Percentiles rank a stretch among this genome's conserved stretches.
phyloP scores from a whole-genome alignment of 2,888 invertebrate species.

The Cheilosia pagana region DNA sequence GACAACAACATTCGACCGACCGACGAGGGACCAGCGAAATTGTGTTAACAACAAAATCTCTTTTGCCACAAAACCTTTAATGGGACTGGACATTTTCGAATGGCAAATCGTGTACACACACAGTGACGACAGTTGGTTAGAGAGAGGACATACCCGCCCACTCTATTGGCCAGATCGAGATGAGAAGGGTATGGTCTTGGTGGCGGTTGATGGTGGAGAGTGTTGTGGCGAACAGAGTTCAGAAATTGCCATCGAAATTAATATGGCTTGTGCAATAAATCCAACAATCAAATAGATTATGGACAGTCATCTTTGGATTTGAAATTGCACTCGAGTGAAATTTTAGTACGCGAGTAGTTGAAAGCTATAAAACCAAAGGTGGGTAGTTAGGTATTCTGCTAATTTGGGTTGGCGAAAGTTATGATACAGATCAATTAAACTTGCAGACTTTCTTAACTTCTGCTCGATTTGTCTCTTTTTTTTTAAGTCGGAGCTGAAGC shows the following conservation, averaged over 20 bases:
- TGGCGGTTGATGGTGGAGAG: neutral
- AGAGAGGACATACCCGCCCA: conserved; percentile 1
- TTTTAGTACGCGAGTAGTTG: too few relatives aligned
- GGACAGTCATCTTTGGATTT: neutral
- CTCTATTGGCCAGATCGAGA: neutral
- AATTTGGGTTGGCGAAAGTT: neutral
- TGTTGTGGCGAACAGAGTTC: neutral
- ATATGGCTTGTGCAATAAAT: conserved; percentile 12
- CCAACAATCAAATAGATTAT: neutral
- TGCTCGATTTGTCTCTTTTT: too few relatives aligned
- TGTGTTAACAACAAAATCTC: conserved; percentile 53
- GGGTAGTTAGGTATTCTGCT: too few relatives aligned
- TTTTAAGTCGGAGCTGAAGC: too few relatives aligned
- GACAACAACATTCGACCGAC: conserved; percentile 28
- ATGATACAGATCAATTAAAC: too few relatives aligned
- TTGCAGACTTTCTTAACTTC: too few relatives aligned
- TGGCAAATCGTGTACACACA: neutral
- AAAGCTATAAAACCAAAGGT: neutral
- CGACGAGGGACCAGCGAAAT: conserved; percentile 27
- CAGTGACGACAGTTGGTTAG: conserved; percentile 8
- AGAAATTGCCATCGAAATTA: neutral
- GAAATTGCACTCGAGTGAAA: neutral
- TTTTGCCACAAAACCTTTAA: conserved; percentile 52
- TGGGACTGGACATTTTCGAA: conserved; percentile 37
- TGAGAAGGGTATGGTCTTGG: neutral